These are phyloP conservation scores for Pelodytes ibericus DNA, from an alignment of 2,797 vertebrate species.

Conservation along the genomic window DNA sequence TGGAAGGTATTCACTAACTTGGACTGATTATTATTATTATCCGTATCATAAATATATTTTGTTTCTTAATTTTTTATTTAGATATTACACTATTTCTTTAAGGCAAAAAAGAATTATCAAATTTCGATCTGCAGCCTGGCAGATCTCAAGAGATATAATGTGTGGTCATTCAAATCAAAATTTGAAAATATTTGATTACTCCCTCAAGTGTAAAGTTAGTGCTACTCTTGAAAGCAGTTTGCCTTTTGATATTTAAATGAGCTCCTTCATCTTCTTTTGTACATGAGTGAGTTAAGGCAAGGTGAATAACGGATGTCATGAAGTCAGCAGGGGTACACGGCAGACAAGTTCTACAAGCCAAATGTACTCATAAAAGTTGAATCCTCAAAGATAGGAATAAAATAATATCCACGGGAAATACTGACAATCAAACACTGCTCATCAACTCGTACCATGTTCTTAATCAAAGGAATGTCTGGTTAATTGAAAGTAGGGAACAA, in stretches of 20 bases:
- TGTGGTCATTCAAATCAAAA: slow-evolving; percentile 41
- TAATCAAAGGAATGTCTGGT: slow-evolving; percentile 73
- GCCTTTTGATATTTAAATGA: slow-evolving; percentile 60
- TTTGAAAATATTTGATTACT: slow-evolving; percentile 41
- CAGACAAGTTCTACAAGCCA: slow-evolving; percentile 63
- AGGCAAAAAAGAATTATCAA: slow-evolving; percentile 13
- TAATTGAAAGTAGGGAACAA: slow-evolving; percentile 72
- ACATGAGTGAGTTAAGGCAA: slow-evolving; percentile 56
- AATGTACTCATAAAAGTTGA: slow-evolving; percentile 62
- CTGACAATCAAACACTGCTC: slow-evolving; percentile 65
- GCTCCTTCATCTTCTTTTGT: slow-evolving; percentile 52
- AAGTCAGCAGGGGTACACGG: slow-evolving; percentile 55
- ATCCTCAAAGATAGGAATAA: slow-evolving; percentile 61
- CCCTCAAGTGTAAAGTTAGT: slow-evolving; percentile 28
- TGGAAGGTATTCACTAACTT: too few species aligned
- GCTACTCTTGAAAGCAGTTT: slow-evolving; percentile 36
- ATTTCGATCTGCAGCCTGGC: slow-evolving; percentile 10
- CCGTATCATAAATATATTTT: too few species aligned
- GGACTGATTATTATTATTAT: too few species aligned
- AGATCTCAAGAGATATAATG: slow-evolving; percentile 21
- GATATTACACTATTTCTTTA: too few species aligned
- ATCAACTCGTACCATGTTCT: slow-evolving; percentile 63
- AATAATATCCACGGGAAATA: slow-evolving; percentile 60
- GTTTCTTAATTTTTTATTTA: too few species aligned
- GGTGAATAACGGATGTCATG: slow-evolving; percentile 57